Percentiles rank a stretch among this genome's conserved stretches.
Conservation (phyloP, 2,888 invertebrate species). For the Leptopilina drosophilae region DNA sequence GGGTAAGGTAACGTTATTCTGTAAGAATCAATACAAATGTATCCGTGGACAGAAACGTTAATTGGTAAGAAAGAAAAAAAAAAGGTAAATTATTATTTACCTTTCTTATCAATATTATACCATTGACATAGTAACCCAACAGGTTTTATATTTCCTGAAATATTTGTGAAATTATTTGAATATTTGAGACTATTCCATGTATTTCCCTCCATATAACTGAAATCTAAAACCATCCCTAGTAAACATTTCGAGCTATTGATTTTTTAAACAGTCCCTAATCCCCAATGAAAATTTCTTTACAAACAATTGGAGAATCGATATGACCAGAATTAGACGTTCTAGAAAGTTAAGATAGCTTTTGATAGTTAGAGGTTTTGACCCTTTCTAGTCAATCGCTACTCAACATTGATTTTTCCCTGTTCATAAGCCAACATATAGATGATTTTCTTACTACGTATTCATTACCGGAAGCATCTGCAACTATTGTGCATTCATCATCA, state of each 20-base stretch:
- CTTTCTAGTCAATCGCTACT: too few relatives aligned
- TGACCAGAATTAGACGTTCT: background rate
- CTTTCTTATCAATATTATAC: background rate
- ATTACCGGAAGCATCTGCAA: too few relatives aligned
- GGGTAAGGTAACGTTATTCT: background rate
- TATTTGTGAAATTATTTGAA: slow-evolving; percentile 35
- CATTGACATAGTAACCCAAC: slow-evolving; percentile 46
- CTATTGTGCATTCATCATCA: too few relatives aligned
- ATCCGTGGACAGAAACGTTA: background rate
- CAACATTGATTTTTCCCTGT: too few relatives aligned
- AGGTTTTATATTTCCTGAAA: slow-evolving; percentile 37
- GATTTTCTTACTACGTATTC: too few relatives aligned
- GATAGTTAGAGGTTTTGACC: background rate
- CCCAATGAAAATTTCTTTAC: slow-evolving; percentile 17
- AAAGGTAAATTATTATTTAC: too few relatives aligned
- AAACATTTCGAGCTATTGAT: slow-evolving; percentile 38
- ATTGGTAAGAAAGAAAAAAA: too few relatives aligned
- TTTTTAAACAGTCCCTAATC: slow-evolving; percentile 48
- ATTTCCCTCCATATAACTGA: slow-evolving; percentile 38
- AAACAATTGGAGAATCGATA: background rate
- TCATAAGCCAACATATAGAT: too few relatives aligned
- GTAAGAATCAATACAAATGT: slow-evolving; percentile 1
- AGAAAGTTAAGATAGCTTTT: background rate
- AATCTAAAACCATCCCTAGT: slow-evolving; percentile 45
- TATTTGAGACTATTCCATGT: slow-evolving; percentile 42